These are phyloP conservation scores for Amblyopsis hoosieri DNA, from an alignment of 2,797 vertebrate species.

Conservation along the genomic window DNA sequence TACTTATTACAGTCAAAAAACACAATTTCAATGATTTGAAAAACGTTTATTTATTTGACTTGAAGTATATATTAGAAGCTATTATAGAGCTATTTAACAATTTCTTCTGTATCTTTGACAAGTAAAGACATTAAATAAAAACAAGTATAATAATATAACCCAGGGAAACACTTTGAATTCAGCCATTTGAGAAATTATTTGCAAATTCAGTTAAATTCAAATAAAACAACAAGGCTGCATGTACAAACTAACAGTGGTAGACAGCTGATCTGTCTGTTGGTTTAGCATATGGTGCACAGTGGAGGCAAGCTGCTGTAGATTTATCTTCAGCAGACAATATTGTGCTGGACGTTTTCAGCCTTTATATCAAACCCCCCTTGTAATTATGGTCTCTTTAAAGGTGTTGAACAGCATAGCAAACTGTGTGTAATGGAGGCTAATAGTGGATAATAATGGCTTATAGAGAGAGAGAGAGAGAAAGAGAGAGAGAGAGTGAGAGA, in stretches of 20 bases:
- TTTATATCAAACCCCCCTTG: constrained; percentile 53
- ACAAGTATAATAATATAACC: neutral
- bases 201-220: constrained; percentile 8
- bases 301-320: constrained; percentile 54
- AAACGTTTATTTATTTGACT: neutral
- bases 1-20: too few species aligned
- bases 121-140: neutral
- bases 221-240: too few species aligned
- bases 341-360: constrained; percentile 54
- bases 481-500: constrained; percentile 8
- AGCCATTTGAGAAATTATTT: constrained; percentile 4
- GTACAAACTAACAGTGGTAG: too few species aligned
- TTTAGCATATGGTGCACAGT: constrained; percentile 7
- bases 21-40: neutral
- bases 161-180: neutral
- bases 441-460: constrained; percentile 62
- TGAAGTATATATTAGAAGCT: neutral
- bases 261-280: neutral
- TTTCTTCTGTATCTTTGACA: neutral
- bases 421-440: constrained; percentile 64
- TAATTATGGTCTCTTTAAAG: constrained; percentile 68
- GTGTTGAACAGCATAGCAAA: constrained; percentile 57
- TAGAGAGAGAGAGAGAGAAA: neutral
- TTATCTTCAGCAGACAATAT: constrained; percentile 66
- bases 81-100: neutral